Evolutionary conservation across 2,888 invertebrate species (phyloP).

Genomic region (Drosophila testacea): DNA sequence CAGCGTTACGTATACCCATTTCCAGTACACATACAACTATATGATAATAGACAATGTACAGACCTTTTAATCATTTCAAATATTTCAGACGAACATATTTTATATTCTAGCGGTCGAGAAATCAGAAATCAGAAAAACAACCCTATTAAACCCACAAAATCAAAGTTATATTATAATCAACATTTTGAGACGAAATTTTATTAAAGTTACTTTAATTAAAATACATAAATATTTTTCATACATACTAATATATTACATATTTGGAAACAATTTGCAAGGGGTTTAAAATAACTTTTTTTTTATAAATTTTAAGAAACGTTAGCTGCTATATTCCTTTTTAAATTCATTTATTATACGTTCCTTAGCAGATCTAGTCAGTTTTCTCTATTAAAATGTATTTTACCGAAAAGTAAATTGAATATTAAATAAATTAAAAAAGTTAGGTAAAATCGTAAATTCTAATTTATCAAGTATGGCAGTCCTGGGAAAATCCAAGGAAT

Average conservation of each 20-base stretch:
- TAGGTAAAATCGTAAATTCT: background rate
- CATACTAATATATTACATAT: too few species aligned
- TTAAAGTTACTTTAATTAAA: too few species aligned
- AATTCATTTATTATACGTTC: background rate
- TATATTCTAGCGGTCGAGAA: too few species aligned
- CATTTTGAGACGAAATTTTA: too few species aligned
- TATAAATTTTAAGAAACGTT: background rate
- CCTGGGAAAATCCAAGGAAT: conserved; percentile 44
- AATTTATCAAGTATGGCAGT: conserved; percentile 1
- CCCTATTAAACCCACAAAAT: too few species aligned
- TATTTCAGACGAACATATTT: too few species aligned
- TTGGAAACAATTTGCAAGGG: too few species aligned
- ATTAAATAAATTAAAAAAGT: background rate
- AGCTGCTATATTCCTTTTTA: background rate
- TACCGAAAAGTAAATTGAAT: background rate
- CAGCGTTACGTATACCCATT: conserved; percentile 5
- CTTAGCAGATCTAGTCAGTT: background rate
- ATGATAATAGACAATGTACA: background rate
- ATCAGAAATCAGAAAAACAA: too few species aligned
- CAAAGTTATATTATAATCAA: too few species aligned
- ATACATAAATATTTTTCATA: too few species aligned
- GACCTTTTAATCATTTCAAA: too few species aligned
- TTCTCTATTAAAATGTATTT: background rate
- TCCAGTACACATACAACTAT: background rate
- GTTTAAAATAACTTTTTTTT: too few species aligned